Percentiles rank a stretch among this genome's conserved stretches.
phyloP scores from a whole-genome alignment of 2,888 invertebrate species.

The Oscheius sp. region DNA sequence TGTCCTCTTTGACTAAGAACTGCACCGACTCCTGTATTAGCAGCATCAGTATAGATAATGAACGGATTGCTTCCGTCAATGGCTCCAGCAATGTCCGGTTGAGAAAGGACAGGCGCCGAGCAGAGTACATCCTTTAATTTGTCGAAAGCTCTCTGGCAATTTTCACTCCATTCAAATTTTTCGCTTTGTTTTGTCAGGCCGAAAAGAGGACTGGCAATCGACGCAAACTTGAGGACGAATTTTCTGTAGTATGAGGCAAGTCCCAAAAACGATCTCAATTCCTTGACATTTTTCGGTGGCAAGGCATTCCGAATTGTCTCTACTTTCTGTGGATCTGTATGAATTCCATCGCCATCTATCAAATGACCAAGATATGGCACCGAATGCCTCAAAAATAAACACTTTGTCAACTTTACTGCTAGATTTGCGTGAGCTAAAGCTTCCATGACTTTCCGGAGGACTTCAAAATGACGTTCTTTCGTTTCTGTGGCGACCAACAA shows the following conservation, averaged over 20 bases:
- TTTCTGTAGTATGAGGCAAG: slow-evolving; percentile 51
- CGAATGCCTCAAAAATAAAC: slow-evolving; percentile 16
- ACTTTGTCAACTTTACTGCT: too few relatives aligned
- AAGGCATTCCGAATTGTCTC: slow-evolving; percentile 29
- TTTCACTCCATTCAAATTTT: slow-evolving; percentile 40
- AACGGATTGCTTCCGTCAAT: slow-evolving; percentile 40
- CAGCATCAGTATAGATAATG: slow-evolving; percentile 52
- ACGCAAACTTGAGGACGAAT: slow-evolving; percentile 48
- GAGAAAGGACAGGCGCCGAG: slow-evolving; percentile 41
- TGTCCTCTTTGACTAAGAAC: slow-evolving; percentile 45
- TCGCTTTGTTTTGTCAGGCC: slow-evolving; percentile 39
- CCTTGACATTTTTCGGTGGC: slow-evolving; percentile 35
- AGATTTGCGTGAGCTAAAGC: neutral
- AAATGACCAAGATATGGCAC: slow-evolving; percentile 46
- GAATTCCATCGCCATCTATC: slow-evolving; percentile 26
- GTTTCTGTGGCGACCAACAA: slow-evolving; percentile 47
- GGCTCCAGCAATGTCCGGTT: slow-evolving; percentile 54
- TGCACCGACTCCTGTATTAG: slow-evolving; percentile 46
- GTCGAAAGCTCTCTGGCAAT: slow-evolving; percentile 42
- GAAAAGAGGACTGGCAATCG: slow-evolving; percentile 45
- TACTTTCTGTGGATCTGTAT: slow-evolving; percentile 36
- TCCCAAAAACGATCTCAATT: slow-evolving; percentile 54
- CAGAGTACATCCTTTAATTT: slow-evolving; percentile 42
- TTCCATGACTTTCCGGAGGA: slow-evolving; percentile 40
- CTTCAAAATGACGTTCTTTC: slow-evolving; percentile 41